Conservation (phyloP, 2,888 invertebrate species). For the Drosophila rubida region DNA sequence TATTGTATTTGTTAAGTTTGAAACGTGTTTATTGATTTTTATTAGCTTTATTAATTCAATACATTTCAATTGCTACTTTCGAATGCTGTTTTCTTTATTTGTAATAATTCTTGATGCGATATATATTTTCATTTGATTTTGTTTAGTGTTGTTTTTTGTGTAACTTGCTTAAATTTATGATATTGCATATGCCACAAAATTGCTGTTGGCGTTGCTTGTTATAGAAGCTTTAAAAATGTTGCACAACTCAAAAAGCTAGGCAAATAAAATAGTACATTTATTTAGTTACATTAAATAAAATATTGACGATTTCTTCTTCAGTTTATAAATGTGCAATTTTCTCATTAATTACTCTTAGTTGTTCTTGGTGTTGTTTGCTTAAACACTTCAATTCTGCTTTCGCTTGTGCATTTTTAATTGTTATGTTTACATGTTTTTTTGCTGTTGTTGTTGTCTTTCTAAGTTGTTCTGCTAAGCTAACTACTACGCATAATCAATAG, state of each 20-base stretch:
- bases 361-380: slow-evolving; percentile 44
- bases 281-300: slow-evolving; percentile 37
- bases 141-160: slow-evolving; percentile 20
- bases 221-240: slow-evolving; percentile 43
- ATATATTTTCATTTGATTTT: slow-evolving; percentile 19
- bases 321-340: slow-evolving; percentile 16
- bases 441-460: slow-evolving; percentile 21
- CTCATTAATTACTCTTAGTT: slow-evolving; percentile 21
- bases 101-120: slow-evolving; percentile 10
- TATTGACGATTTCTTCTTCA: slow-evolving; percentile 12
- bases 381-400: slow-evolving; percentile 42
- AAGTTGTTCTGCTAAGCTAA: slow-evolving; percentile 53
- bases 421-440: slow-evolving; percentile 4
- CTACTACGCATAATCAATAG: slow-evolving; percentile 18
- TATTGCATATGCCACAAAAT: slow-evolving; percentile 76
- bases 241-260: slow-evolving; percentile 66
- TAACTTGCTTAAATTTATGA: slow-evolving; percentile 65
- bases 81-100: slow-evolving; percentile 37
- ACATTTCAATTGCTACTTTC: slow-evolving; percentile 60
- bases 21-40: slow-evolving; percentile 48
- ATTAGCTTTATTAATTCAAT: slow-evolving; percentile 37
- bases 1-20: no score
- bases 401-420: slow-evolving; percentile 29
- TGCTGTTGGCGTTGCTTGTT: slow-evolving; percentile 41
- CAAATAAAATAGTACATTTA: slow-evolving; percentile 47